Evolutionary conservation across 2,113 vertebrate genomes (phyloP).

Genomic region (Perognathus longimembris): DNA sequence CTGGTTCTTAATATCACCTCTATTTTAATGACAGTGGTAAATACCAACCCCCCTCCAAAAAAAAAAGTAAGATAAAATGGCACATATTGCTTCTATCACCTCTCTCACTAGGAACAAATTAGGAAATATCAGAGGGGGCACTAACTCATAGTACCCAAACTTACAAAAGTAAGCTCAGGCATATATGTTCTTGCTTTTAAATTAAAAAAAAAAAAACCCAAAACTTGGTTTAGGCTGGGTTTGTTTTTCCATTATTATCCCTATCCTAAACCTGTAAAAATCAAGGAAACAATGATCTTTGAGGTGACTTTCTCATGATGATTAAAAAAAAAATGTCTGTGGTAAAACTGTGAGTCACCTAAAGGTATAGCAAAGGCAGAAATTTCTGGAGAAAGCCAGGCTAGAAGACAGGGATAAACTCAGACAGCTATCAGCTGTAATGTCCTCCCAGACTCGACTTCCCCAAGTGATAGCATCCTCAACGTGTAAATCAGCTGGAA

Average conservation of each 20-base stretch:
- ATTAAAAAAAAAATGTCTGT: background rate
- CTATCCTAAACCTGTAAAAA: background rate
- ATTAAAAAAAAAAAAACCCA: no score
- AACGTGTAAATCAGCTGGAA: background rate
- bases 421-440: background rate
- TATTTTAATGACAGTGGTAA: background rate
- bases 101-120: background rate
- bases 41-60: no score
- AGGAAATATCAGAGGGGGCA: background rate
- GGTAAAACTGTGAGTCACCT: background rate
- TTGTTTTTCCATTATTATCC: background rate
- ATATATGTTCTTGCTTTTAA: background rate
- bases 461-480: background rate
- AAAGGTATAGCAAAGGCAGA: background rate
- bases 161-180: background rate
- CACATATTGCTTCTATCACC: background rate
- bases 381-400: background rate
- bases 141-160: background rate
- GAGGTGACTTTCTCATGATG: background rate
- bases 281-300: conserved; percentile 12
- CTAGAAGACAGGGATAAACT: rapidly evolving
- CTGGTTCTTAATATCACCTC: background rate
- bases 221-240: background rate
- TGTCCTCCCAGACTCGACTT: background rate
- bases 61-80: background rate